Evolutionary conservation across 1,140 invertebrate species (phyloP).

Genomic region (Bombus polaris): DNA sequence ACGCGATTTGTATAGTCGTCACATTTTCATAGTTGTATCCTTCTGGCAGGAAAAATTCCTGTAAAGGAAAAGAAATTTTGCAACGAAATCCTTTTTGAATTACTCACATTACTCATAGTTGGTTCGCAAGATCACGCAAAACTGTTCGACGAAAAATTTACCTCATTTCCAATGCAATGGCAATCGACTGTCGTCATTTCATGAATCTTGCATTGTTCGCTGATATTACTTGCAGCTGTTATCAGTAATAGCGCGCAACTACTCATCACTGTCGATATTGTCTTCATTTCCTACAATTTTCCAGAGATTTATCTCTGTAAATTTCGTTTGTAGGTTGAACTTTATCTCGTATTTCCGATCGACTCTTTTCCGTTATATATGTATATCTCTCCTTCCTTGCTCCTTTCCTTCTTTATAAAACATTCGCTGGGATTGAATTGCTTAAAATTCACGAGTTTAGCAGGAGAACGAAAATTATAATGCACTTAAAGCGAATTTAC

Average conservation of each 20-base stretch:
- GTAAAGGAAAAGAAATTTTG: slow-evolving; percentile 19
- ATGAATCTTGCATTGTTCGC: slow-evolving; percentile 61
- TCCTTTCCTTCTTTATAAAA: not conserved
- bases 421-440: not conserved
- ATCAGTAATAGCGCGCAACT: not conserved
- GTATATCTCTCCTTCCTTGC: not conserved
- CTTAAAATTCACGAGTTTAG: not conserved
- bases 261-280: not conserved
- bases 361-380: not conserved
- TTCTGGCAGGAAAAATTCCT: slow-evolving; percentile 67
- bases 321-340: not conserved
- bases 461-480: not conserved
- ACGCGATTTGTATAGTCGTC: slow-evolving; percentile 62
- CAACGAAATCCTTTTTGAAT: not conserved
- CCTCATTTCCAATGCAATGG: slow-evolving; percentile 66
- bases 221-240: slow-evolving; percentile 47
- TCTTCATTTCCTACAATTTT: not conserved
- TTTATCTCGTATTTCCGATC: too few relatives aligned
- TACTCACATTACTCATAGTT: not conserved
- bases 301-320: not conserved
- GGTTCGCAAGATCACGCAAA: not conserved
- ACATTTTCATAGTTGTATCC: slow-evolving; percentile 66
- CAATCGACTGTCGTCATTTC: slow-evolving; percentile 58
- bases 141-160: slow-evolving; percentile 12
- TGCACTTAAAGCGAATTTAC: not conserved